These are phyloP conservation scores for Eupristina koningsbergeri DNA, from an alignment of 1,140 invertebrate genomes.

Conservation along the genomic window DNA sequence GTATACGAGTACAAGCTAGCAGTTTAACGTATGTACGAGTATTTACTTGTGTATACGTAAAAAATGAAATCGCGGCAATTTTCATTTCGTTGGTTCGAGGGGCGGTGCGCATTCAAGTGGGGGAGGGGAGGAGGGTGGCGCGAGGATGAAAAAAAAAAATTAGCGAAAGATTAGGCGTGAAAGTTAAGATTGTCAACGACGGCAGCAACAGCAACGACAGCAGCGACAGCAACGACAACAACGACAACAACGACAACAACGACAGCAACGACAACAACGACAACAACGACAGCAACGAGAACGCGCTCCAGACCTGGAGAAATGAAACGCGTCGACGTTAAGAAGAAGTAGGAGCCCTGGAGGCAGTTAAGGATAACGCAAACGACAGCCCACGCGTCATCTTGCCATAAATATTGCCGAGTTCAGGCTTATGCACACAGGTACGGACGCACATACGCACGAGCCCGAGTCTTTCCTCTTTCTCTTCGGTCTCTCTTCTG, in stretches of 20 bases:
- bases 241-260: not conserved
- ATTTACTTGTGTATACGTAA: too few species aligned
- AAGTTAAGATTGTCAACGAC: not conserved
- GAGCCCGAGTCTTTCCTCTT: constrained; percentile 29
- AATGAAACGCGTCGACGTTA: constrained; percentile 28
- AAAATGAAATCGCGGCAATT: not conserved
- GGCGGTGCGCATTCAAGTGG: not conserved
- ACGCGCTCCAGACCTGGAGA: too few species aligned
- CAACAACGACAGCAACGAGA: not conserved
- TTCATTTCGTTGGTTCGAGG: not conserved
- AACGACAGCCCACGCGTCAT: constrained; percentile 33
- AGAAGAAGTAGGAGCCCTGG: constrained; percentile 32
- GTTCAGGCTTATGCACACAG: constrained; percentile 3
- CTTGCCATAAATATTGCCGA: constrained; percentile 42
- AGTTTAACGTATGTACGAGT: too few species aligned
- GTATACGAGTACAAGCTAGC: too few species aligned
- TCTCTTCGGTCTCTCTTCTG: constrained; percentile 24
- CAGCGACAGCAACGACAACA: not conserved
- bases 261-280: not conserved
- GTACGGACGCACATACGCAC: too few species aligned
- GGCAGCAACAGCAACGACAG: not conserved
- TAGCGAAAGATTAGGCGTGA: not conserved
- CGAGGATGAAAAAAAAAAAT: not conserved
- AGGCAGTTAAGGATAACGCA: constrained; percentile 30
- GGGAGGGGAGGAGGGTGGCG: too few species aligned